Evolutionary conservation across 2,113 vertebrate genomes (phyloP).

Genomic region (Tympanuchus pallidicinctus): DNA sequence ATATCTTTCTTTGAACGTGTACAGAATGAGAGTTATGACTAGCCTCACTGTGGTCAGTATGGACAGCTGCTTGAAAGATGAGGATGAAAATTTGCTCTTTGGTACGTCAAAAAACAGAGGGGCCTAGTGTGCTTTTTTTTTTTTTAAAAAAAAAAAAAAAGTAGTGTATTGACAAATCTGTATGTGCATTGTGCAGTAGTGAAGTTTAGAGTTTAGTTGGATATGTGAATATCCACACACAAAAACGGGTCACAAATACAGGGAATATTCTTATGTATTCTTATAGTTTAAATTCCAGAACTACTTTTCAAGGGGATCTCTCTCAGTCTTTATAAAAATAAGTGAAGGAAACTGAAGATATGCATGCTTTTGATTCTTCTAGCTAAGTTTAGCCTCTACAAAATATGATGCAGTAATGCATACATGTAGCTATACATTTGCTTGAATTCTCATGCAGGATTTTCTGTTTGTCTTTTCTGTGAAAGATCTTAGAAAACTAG

Average conservation of each 20-base stretch:
- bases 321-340: not conserved
- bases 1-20: not conserved
- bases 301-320: slow-evolving; percentile 10
- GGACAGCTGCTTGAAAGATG: not conserved
- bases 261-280: slow-evolving; percentile 15
- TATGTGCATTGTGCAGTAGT: not conserved
- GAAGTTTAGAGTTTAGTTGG: not conserved
- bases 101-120: not conserved
- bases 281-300: slow-evolving; percentile 14
- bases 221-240: not conserved
- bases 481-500: not conserved
- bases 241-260: not conserved
- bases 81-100: not conserved
- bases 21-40: not conserved
- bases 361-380: slow-evolving; percentile 11
- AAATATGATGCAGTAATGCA: not conserved
- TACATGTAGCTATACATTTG: not conserved
- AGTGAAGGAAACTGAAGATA: not conserved
- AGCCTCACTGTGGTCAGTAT: not conserved
- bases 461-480: not conserved
- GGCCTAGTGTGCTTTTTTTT: not conserved
- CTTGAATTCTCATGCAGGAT: not conserved
- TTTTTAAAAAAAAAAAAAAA: not conserved
- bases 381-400: not conserved
- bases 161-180: not conserved